Base-by-base conservation (phyloP, 2,888 invertebrate species). In the Mimumesa dahlbomi region DNA sequence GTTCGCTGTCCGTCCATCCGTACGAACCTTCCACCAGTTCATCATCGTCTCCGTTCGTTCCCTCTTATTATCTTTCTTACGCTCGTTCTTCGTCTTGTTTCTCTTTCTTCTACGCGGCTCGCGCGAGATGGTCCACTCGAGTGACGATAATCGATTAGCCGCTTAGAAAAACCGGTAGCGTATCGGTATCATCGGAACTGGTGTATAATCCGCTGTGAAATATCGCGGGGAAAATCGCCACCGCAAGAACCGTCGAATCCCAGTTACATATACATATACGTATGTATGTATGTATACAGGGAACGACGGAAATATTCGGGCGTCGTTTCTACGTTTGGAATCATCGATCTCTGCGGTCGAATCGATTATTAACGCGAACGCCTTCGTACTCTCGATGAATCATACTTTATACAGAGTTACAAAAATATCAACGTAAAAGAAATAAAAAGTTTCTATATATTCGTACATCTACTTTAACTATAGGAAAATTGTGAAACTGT, bases 1-100 rank as follows among this genome's bases (percentile, higher is more conserved):
- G 84, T 79, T 79, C 66, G 73, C 76, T 61, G 76, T 74, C 71
- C 73, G 81, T 71, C 70, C 77, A 45, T 76, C 69, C 52, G 73
- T 65, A 65, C 67, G 62, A 57, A 52, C 61, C 49, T 67, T 64
- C 52, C 56, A 40, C 59, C 71, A 42, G 63, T 68, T 79, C 76
- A 67, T 76, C 76, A 73, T 68, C 65, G 58, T 67, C 67, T 52
- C 58, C 63, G 56, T 43, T 49, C 53, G 65, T 72, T 81, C 66
- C 65, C 63, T 67, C 77, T 67, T 73, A 73, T 79, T 78, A 76
- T 73, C 70, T 70, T 79, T 76, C 70, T 76, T 73, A 46, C 29
- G 43, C 52, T 52, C 19, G 46, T 36, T 42, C 53, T 59, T 43
- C 31, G 38, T 6, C 49, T 22, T 42, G 57, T 21, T 50, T 18